These are phyloP conservation scores for Neomonachus schauinslandi DNA, from an alignment of 2,113 vertebrate genomes.

Conservation along the genomic window DNA sequence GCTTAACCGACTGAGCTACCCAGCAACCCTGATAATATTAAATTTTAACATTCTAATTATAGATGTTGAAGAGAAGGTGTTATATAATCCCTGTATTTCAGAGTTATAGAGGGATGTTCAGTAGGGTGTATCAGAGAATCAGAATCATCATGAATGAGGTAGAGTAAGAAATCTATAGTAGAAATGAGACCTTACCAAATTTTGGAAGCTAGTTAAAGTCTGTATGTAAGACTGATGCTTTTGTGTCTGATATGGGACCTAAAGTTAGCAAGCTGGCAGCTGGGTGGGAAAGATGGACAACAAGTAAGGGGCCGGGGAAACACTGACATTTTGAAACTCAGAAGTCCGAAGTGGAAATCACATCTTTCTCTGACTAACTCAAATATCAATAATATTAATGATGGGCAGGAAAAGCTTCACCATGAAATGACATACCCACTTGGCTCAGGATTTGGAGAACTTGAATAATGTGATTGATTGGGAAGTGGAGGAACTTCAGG, in stretches of 20 bases:
- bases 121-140: background rate
- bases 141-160: background rate
- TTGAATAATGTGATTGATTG: background rate
- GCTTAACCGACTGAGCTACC: background rate
- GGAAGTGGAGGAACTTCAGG: background rate
- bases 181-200: background rate
- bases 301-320: background rate
- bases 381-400: background rate
- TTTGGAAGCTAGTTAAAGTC: background rate
- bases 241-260: background rate
- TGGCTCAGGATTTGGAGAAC: background rate
- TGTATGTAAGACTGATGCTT: background rate
- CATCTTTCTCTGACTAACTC: background rate
- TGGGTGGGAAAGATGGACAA: background rate
- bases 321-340: background rate
- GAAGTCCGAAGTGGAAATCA: background rate
- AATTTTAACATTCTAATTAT: background rate
- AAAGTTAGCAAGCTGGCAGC: background rate
- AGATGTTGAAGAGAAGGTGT: background rate
- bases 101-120: background rate
- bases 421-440: background rate
- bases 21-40: background rate
- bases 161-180: background rate
- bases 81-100: background rate
- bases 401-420: background rate